These are phyloP conservation scores for Sinosuthora webbiana DNA, from an alignment of 2,113 vertebrate species.

Conservation along the genomic window DNA sequence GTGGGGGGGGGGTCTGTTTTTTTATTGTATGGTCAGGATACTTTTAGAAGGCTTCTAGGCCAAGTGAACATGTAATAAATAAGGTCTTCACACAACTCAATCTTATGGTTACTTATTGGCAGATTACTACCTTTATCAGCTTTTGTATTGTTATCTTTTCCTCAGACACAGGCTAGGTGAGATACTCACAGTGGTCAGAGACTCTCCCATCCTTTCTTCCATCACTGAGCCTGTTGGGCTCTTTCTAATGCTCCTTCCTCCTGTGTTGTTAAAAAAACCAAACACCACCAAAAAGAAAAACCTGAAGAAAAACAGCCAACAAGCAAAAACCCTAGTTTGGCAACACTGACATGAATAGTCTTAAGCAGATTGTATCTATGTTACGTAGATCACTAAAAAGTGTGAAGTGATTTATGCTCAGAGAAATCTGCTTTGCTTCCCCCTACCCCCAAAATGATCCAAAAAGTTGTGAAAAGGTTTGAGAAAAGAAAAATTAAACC, in stretches of 20 bases:
- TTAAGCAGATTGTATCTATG: neutral
- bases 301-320: neutral
- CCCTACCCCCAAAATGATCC: rapidly evolving
- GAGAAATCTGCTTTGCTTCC: neutral
- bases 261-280: neutral
- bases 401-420: neutral
- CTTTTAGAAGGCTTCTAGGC: neutral
- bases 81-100: neutral
- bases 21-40: neutral
- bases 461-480: neutral
- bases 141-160: neutral
- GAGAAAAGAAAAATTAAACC: neutral
- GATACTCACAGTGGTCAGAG: neutral
- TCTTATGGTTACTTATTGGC: slow-evolving; percentile 27
- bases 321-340: neutral
- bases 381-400: neutral
- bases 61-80: slow-evolving; percentile 1
- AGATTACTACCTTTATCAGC: slow-evolving; percentile 1
- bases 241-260: neutral
- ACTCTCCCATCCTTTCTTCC: neutral
- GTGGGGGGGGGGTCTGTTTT: neutral
- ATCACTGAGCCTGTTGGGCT: neutral
- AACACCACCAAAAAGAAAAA: neutral
- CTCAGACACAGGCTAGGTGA: slow-evolving; percentile 4
- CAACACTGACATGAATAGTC: neutral